These are phyloP conservation scores for Oryzias sinensis DNA, from an alignment of 2,797 vertebrate species.

Conservation along the genomic window DNA sequence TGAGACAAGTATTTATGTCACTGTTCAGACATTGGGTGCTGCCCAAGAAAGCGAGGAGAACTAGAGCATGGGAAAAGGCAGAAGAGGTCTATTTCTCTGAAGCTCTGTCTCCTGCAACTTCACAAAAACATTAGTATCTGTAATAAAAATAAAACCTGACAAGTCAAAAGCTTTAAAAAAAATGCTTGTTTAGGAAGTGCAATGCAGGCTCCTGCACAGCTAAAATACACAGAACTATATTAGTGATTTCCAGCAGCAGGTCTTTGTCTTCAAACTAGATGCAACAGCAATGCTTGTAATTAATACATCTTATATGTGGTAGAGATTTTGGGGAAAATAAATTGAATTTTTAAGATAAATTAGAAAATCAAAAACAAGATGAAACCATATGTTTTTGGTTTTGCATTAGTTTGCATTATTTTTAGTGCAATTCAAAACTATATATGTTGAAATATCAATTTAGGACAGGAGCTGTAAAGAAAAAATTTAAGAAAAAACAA, in stretches of 20 bases:
- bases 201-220: conserved; percentile 15
- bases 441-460: not conserved
- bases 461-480: conserved; percentile 9
- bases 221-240: not conserved
- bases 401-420: too few species aligned
- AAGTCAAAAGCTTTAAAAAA: not conserved
- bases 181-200: not conserved
- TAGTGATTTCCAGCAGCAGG: too few species aligned
- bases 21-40: conserved; percentile 46
- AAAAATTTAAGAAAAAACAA: conserved; percentile 16
- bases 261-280: conserved; percentile 13
- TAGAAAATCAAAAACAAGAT: too few species aligned
- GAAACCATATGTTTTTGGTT: too few species aligned
- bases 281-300: not conserved
- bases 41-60: conserved; percentile 45
- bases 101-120: conserved; percentile 6
- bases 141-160: not conserved
- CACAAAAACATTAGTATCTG: conserved; percentile 15
- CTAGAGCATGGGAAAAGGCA: conserved; percentile 24
- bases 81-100: conserved; percentile 8
- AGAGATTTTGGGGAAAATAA: not conserved
- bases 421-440: too few species aligned
- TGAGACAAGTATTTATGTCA: conserved; percentile 59
- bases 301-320: not conserved
- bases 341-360: too few species aligned